phyloP scores from a whole-genome alignment of 2,888 invertebrate genomes.

The Sarcophaga carnaria region DNA sequence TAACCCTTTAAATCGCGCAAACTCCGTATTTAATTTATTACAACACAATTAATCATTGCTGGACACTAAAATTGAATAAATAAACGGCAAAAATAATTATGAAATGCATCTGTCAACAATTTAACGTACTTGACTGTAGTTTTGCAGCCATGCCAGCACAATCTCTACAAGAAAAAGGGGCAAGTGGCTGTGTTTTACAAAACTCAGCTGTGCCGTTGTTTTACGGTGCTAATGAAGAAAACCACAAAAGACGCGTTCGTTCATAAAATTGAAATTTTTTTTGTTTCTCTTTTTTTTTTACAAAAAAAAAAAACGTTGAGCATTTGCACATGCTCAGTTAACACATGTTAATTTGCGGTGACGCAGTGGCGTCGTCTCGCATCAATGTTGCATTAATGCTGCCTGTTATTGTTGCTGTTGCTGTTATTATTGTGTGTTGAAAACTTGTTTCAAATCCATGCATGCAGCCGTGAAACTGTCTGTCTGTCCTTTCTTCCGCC shows the following conservation, averaged over 20 bases:
- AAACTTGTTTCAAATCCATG: constrained; percentile 25
- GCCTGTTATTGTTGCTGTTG: background rate
- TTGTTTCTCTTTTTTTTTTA: background rate
- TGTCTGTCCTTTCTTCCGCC: background rate
- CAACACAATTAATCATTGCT: constrained; percentile 4
- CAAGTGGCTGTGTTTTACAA: background rate
- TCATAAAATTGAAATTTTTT: constrained; percentile 49
- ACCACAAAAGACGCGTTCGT: constrained; percentile 61
- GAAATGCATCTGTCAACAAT: constrained; percentile 53
- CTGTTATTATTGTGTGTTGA: constrained; percentile 19
- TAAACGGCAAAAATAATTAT: constrained; percentile 10
- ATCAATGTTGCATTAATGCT: constrained; percentile 53
- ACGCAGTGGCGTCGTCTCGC: constrained; percentile 62
- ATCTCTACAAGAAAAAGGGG: background rate
- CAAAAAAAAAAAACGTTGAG: background rate
- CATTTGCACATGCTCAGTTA: constrained; percentile 65
- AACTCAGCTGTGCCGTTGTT: constrained; percentile 18
- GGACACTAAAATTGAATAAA: constrained; percentile 3
- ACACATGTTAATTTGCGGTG: constrained; percentile 67
- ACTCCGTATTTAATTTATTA: background rate
- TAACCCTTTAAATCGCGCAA: too few relatives aligned
- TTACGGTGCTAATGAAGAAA: constrained; percentile 60
- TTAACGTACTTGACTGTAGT: constrained; percentile 18
- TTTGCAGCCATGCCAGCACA: background rate
- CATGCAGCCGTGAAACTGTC: background rate